Evolutionary conservation across 1,140 invertebrate species (phyloP).

Genomic region (Eufriesea mexicana): DNA sequence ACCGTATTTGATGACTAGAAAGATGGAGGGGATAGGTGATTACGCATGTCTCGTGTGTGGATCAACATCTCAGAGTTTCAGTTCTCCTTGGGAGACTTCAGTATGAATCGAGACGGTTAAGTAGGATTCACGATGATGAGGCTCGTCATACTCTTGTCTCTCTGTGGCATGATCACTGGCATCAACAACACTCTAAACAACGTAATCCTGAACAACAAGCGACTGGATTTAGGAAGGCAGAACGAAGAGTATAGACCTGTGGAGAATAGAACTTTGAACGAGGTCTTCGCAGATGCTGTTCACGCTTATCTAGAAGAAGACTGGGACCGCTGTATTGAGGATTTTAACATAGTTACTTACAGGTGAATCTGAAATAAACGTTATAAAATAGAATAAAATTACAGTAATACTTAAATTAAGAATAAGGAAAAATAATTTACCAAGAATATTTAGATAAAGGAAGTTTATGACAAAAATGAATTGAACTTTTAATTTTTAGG

Average conservation of each 20-base stretch:
- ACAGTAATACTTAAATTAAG: not conserved
- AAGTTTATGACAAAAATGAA: not conserved
- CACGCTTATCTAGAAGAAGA: constrained; percentile 87
- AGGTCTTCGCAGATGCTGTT: constrained; percentile 81
- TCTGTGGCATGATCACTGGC: constrained; percentile 13
- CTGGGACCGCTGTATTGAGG: constrained; percentile 86
- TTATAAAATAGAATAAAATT: not conserved
- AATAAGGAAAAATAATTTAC: not conserved
- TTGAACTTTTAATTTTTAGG: not conserved
- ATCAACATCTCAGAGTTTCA: constrained; percentile 17
- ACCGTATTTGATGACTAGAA: not conserved
- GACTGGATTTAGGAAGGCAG: not conserved
- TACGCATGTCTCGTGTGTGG: constrained; percentile 2
- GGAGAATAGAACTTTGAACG: constrained; percentile 39
- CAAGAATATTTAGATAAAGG: not conserved
- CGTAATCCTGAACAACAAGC: constrained; percentile 6
- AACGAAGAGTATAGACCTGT: not conserved
- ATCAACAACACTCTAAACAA: constrained; percentile 30
- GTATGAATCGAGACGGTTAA: constrained; percentile 19
- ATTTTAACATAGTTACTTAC: constrained; percentile 84
- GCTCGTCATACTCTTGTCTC: constrained; percentile 20
- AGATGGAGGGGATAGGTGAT: constrained; percentile 2
- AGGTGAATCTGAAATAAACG: constrained; percentile 72
- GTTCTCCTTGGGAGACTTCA: constrained; percentile 13
- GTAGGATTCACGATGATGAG: constrained; percentile 5